Base-by-base conservation (phyloP, 2,888 invertebrate species). In the Nomada fucata region DNA sequence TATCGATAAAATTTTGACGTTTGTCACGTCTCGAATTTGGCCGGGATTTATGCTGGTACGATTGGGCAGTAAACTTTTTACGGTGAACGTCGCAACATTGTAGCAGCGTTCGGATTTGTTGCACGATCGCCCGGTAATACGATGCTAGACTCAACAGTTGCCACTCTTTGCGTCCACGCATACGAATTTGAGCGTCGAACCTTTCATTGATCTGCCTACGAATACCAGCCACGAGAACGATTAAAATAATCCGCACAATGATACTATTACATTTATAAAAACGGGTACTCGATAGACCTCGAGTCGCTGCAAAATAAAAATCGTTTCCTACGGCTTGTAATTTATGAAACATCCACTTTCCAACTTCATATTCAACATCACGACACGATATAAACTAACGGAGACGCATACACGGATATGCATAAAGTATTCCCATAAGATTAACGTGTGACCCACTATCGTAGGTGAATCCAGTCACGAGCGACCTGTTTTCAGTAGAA, bases 71-170 rank as follows among this genome's bases (percentile, higher is more conserved):
- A 23, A 63, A 42, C 52, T 29, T n/a, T 52, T 5, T 5, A 23
- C 3, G 18, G 18, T 59, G 44, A 23, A 42, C 60, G 44, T 63
- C 13, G 29, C n/a, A 20, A 23, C 23, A 7, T 15, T 3, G 26
- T 23, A 26, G 18, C 29, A 0, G 2, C 10, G 59, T 29, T 59
- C 13, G n/a, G 44, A 65, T 74, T 60, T 59, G 59, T 64, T 20
- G 50, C 18, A 23, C 47, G 65, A 65, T 65, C 57, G 23, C n/a
- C n/a, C 18, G 29, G 29, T 15, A 13, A 57, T 23, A 23, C 23
- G 10, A 36, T 18, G 57, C 18, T 65, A 65, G 65, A 73, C 73
- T 55, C 73, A 73, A 73, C 73, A 73, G 65, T 65, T 65, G 64
- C 47, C 55, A 36, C 55, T 20, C 29, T 59, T 64, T 44, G 11